Percentiles rank a stretch among this genome's conserved stretches.
Conservation (phyloP, 2,888 invertebrate genomes). For the Caenorhabditis afra region DNA sequence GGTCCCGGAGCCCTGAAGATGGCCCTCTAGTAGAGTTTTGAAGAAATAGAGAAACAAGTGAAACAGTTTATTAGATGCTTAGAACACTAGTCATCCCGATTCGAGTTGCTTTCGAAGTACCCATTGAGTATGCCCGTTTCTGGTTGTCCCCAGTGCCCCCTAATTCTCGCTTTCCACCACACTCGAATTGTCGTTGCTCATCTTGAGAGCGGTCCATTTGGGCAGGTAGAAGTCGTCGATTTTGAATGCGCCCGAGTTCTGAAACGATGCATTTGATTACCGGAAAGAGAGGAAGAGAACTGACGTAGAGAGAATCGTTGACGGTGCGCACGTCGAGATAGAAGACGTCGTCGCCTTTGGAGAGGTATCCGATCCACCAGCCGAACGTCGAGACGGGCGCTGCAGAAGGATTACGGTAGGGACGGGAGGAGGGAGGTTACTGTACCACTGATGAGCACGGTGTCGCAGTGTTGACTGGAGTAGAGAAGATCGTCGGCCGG, state of each 20-base stretch:
- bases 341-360: slow-evolving; percentile 21
- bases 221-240: slow-evolving; percentile 18
- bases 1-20: too few relatives aligned
- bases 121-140: too few relatives aligned
- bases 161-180: background rate
- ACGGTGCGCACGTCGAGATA: slow-evolving; percentile 8
- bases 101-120: too few relatives aligned
- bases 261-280: background rate
- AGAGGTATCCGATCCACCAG: slow-evolving; percentile 32
- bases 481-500: slow-evolving; percentile 10
- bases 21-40: too few relatives aligned
- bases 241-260: slow-evolving; percentile 9
- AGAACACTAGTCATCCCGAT: too few relatives aligned
- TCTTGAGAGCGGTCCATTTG: slow-evolving; percentile 18
- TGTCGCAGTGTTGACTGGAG: slow-evolving; percentile 17
- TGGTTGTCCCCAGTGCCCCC: too few relatives aligned
- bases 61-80: too few relatives aligned
- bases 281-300: too few relatives aligned
- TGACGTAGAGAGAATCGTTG: slow-evolving; percentile 12
- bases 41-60: too few relatives aligned
- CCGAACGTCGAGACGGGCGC: slow-evolving; percentile 20
- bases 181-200: background rate
- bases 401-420: slow-evolving; percentile 1
- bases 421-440: background rate
- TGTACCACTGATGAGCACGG: slow-evolving; percentile 19